Evolutionary conservation across 2,113 vertebrate species (phyloP).

Genomic region (Phalacrocorax pelagicus): DNA sequence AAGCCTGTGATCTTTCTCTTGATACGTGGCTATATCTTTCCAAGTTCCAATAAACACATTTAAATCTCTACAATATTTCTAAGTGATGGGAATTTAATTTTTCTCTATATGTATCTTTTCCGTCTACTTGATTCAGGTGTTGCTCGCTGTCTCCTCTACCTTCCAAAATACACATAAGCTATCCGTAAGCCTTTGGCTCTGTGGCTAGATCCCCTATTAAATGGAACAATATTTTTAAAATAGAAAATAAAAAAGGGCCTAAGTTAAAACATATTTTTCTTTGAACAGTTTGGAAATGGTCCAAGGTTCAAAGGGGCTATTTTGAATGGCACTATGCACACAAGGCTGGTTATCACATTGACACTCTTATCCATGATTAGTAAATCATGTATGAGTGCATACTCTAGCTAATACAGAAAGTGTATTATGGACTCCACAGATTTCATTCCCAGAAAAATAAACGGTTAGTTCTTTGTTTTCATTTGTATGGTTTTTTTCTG

Average conservation of each 20-base stretch:
- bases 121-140: not conserved
- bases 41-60: not conserved
- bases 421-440: not conserved
- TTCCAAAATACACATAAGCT: not conserved
- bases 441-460: conserved; percentile 48
- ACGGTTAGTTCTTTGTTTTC: conserved; percentile 23
- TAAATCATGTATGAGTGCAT: not conserved
- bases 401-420: not conserved
- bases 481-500: not conserved
- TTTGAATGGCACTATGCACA: conserved; percentile 7
- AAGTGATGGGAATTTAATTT: conserved; percentile 40
- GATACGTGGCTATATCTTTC: not conserved
- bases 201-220: not conserved
- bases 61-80: conserved; percentile 33
- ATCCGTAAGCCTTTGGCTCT: not conserved
- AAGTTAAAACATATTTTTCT: not conserved
- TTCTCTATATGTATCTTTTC: not conserved
- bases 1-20: not conserved
- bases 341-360: conserved; percentile 24
- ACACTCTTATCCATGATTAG: not conserved
- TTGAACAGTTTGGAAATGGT: not conserved
- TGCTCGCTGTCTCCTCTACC: conserved; percentile 25
- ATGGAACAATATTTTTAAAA: not conserved
- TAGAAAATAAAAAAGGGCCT: not conserved
- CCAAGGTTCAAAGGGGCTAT: not conserved